Evolutionary conservation across 1,140 invertebrate species (phyloP), one percentile per base, ranked within the genome.

Genomic region (Scaptomyza montana): DNA sequence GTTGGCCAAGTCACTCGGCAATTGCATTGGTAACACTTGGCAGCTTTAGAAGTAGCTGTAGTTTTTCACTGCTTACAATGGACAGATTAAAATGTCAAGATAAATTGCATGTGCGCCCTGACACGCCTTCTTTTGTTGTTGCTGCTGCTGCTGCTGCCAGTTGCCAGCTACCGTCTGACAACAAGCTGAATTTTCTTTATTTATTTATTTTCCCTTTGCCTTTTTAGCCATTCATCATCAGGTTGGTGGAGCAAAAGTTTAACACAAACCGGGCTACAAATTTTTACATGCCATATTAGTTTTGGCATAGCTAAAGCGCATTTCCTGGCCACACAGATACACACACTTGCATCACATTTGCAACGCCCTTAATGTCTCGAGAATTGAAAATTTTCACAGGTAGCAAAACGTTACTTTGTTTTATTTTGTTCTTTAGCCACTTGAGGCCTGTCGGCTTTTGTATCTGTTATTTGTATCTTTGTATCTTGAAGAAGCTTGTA

Each of bases 21-120:
- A 30, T 47, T 19, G 56, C 56, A 47, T 59, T 59, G 43, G 10
- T 49, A 59, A 59, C 56, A 59, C 41, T 59, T 59, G 56, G 41
- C 21, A 25, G 2, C 21, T 3, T 1, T 25, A 25, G 21, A 25
- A 25, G 21, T 25, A 25, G 21, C 13, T 16, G 25, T 33, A 30
- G 49, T 45, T 46, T 57, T 36, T 46, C 61, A 60, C 43, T 60
- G 64, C 60, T 81, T 66, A 50, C 68, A 57, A 57, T 57, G 53
- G 21, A 19, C 53, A 66, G 80, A 84, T 84, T 85, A 84, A 85
- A 85, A 65, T 79, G 77, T 85, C 80, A 63, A 85, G 81, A 78
- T 85, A 85, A 84, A 78, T 84, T 74, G 55, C 49, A 60, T 12
- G 39, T n/a, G 39, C 13, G n/a, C 12, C 25, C n/a, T 70, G 72